A percentile compares a stretch with the other conserved stretches of the same genome.
Conservation (phyloP, 2,888 invertebrate genomes). For the Cyclophora punctaria region DNA sequence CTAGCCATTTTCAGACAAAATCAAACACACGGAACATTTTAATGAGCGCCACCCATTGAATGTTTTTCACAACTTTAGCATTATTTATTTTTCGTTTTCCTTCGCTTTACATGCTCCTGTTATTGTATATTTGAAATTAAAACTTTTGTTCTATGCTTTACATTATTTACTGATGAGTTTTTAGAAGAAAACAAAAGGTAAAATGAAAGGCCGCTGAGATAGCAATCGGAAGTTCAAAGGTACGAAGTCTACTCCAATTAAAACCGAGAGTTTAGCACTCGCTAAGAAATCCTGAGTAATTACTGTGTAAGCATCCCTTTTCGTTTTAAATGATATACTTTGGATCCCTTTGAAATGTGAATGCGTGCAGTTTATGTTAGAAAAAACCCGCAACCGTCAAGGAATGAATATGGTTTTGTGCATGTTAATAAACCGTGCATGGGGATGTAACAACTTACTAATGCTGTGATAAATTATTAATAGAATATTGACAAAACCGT, state of each 20-base stretch:
- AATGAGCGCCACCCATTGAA: constrained; percentile 60
- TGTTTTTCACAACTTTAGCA: constrained; percentile 20
- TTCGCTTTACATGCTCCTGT: constrained; percentile 21
- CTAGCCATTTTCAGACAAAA: constrained; percentile 63
- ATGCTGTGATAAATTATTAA: too few species aligned
- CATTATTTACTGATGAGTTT: constrained; percentile 5
- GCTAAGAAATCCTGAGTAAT: constrained; percentile 46
- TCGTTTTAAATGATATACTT: constrained; percentile 26
- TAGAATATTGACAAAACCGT: too few species aligned
- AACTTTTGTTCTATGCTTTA: too few species aligned
- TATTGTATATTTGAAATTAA: constrained; percentile 15
- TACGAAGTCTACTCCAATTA: constrained; percentile 63
- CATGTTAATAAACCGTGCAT: too few species aligned
- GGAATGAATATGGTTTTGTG: too few species aligned
- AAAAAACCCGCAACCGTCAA: too few species aligned
- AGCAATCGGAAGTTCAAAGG: constrained; percentile 61
- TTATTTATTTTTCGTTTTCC: constrained; percentile 53
- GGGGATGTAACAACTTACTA: too few species aligned
- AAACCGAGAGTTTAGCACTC: constrained; percentile 54
- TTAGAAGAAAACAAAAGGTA: constrained; percentile 8
- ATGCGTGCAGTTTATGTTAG: background rate
- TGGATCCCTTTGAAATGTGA: too few species aligned
- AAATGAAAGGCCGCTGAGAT: constrained; percentile 38
- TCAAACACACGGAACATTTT: constrained; percentile 72
- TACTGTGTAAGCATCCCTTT: constrained; percentile 40